Evolutionary conservation across 2,113 vertebrate species (phyloP).

Genomic region (Osmerus mordax): DNA sequence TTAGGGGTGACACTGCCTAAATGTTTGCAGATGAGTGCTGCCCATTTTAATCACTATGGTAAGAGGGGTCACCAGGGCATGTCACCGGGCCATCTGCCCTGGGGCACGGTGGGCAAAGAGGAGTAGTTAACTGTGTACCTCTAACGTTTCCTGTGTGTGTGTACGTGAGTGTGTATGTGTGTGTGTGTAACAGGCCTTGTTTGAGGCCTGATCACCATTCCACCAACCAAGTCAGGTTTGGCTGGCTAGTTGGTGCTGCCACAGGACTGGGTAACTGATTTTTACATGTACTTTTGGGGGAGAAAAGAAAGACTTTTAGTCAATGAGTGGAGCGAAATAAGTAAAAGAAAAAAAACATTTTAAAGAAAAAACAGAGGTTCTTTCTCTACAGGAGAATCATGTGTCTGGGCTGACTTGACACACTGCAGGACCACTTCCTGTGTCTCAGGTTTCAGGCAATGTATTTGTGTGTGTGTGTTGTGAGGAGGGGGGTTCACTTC

Average conservation of each 20-base stretch:
- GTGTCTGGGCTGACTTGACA: slow-evolving; percentile 73
- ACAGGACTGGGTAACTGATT: too few relatives aligned
- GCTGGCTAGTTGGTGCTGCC: slow-evolving; percentile 1
- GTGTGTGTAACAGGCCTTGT: slow-evolving; percentile 24
- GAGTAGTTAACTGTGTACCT: slow-evolving; percentile 58
- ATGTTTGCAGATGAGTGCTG: slow-evolving; percentile 79
- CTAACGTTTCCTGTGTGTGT: slow-evolving; percentile 52
- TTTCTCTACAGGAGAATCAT: slow-evolving; percentile 70
- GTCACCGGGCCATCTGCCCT: slow-evolving; percentile 61
- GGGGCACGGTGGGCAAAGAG: slow-evolving; percentile 50
- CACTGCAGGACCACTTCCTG: slow-evolving; percentile 81
- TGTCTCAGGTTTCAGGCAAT: slow-evolving; percentile 73
- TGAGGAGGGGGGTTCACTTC: slow-evolving; percentile 49
- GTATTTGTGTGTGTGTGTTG: slow-evolving; percentile 44
- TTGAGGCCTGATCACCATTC: slow-evolving; percentile 35
- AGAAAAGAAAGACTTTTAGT: too few relatives aligned
- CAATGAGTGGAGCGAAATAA: slow-evolving; percentile 37
- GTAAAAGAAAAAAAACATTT: slow-evolving; percentile 34
- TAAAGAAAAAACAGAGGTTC: slow-evolving; percentile 48
- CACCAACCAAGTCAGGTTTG: slow-evolving; percentile 46
- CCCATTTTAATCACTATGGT: slow-evolving; percentile 72
- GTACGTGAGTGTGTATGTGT: slow-evolving; percentile 26
- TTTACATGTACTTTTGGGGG: too few relatives aligned
- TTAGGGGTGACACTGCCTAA: slow-evolving; percentile 72
- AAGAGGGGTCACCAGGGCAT: slow-evolving; percentile 64